Conservation (phyloP, 2,113 vertebrate species). For the Sphyrna mokarran region DNA sequence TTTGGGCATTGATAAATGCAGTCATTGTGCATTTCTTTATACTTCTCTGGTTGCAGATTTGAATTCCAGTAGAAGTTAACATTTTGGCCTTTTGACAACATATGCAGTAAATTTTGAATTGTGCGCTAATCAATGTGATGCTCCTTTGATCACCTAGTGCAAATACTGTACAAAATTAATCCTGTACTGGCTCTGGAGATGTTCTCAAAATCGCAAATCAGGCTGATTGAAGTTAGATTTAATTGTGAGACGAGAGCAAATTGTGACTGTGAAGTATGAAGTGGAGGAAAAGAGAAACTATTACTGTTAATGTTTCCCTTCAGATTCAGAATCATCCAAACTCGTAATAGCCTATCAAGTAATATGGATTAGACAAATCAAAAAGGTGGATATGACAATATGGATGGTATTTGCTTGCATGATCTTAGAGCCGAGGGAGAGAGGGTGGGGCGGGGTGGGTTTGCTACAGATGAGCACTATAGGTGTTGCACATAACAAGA, state of each 20-base stretch:
- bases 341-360: not conserved
- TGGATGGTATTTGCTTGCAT: not conserved
- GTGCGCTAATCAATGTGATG: not conserved
- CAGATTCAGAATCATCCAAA: not conserved
- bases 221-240: not conserved
- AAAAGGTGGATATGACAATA: not conserved
- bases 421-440: not conserved
- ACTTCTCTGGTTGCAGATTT: not conserved
- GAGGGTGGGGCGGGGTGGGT: not conserved
- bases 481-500: not conserved
- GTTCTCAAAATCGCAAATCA: not conserved
- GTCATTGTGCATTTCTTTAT: too few relatives aligned
- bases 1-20: too few relatives aligned
- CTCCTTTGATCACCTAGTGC: not conserved
- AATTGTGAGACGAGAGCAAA: not conserved
- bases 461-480: not conserved
- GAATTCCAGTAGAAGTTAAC: not conserved
- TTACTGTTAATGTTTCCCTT: not conserved
- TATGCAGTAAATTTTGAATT: not conserved
- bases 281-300: not conserved
- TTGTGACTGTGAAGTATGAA: not conserved
- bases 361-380: not conserved
- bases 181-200: not conserved
- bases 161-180: not conserved
- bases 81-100: not conserved